Percentiles rank a stretch among this genome's conserved stretches.
Conservation (phyloP, 2,113 vertebrate species). For the Hylia prasina region DNA sequence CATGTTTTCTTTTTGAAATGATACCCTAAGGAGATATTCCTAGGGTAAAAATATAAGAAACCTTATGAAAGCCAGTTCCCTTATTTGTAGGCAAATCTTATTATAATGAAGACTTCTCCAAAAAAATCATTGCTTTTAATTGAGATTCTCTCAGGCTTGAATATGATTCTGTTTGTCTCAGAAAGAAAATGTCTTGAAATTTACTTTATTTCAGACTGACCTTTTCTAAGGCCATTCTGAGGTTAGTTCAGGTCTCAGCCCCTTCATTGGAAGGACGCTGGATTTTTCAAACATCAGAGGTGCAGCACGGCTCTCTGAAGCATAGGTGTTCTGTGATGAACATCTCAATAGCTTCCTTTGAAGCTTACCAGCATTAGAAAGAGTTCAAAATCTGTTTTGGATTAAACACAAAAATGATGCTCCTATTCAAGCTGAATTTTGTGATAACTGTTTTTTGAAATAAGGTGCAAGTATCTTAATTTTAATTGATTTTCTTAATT, state of each 20-base stretch:
- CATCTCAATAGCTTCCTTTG: not conserved
- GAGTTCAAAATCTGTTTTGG: not conserved
- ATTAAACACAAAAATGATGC: not conserved
- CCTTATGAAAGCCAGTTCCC: not conserved
- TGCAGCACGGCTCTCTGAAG: not conserved
- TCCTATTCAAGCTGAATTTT: not conserved
- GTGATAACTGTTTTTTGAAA: not conserved
- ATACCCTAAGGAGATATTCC: not conserved
- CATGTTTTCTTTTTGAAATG: not conserved
- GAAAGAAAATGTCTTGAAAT: not conserved
- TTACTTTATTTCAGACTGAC: not conserved
- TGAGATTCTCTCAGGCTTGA: slow-evolving; percentile 20
- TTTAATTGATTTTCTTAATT: not conserved
- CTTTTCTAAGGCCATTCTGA: not conserved
- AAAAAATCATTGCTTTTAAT: not conserved
- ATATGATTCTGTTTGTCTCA: not conserved
- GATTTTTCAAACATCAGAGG: not conserved
- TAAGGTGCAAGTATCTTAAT: not conserved
- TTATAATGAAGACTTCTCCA: not conserved
- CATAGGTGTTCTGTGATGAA: not conserved
- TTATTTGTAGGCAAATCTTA: slow-evolving; percentile 1
- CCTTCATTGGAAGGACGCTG: not conserved
- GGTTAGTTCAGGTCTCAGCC: not conserved
- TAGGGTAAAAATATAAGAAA: not conserved
- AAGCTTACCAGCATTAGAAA: not conserved